A percentile compares a stretch with the other conserved stretches of the same genome.
phyloP scores from a whole-genome alignment of 2,113 vertebrate species.

The Archilochus colubris region DNA sequence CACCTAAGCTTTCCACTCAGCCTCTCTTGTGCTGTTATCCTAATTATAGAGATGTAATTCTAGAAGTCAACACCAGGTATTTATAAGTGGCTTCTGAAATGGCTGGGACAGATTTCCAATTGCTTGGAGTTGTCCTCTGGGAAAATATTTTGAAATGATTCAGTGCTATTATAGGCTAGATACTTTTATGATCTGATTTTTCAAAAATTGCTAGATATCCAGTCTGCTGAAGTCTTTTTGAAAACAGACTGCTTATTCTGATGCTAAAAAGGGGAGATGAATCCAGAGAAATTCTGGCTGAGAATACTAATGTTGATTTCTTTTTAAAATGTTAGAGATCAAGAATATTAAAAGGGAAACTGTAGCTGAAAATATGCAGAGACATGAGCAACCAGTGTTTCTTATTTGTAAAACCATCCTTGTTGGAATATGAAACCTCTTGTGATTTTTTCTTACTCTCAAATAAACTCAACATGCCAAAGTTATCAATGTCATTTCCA shows the following conservation, averaged over 20 bases:
- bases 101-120: neutral
- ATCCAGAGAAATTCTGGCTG: conserved; percentile 5
- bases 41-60: neutral
- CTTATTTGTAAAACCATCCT: neutral
- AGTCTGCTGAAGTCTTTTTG: neutral
- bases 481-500: conserved; percentile 34
- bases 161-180: neutral
- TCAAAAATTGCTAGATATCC: neutral
- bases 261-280: neutral
- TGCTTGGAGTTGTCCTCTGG: neutral
- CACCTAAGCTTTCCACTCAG: neutral
- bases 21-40: neutral
- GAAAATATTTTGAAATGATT: conserved; percentile 9
- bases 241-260: neutral
- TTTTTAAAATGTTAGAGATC: neutral
- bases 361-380: neutral
- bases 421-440: neutral
- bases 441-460: neutral
- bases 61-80: neutral
- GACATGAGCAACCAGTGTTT: neutral
- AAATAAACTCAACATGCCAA: neutral
- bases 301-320: neutral
- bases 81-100: neutral
- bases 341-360: neutral
- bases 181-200: neutral